Evolutionary conservation across 1,140 invertebrate genomes (phyloP).

Genomic region (Sinella curviseta): DNA sequence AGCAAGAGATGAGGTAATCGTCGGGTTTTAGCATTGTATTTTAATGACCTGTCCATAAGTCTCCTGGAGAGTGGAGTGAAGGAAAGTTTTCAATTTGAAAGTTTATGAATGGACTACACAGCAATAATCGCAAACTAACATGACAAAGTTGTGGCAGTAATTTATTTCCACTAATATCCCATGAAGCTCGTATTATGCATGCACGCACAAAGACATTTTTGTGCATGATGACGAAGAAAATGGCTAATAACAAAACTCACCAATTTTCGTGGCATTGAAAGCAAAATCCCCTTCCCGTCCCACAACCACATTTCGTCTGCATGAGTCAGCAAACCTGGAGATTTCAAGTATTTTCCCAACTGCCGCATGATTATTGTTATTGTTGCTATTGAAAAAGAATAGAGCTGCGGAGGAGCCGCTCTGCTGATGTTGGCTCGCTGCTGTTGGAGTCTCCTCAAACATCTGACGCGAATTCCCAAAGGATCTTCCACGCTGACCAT

Average conservation of each 20-base stretch:
- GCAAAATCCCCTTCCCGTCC: conserved; percentile 11
- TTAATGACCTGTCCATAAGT: too few relatives aligned
- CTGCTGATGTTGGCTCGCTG: background rate
- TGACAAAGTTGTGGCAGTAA: too few relatives aligned
- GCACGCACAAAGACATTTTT: background rate
- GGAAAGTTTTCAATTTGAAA: too few relatives aligned
- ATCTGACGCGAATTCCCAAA: background rate
- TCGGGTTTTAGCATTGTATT: too few relatives aligned
- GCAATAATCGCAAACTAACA: too few relatives aligned
- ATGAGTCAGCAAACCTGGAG: conserved; percentile 24
- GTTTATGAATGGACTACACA: too few relatives aligned
- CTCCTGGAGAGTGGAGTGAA: too few relatives aligned
- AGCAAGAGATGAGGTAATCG: too few relatives aligned
- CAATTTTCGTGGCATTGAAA: conserved; percentile 25
- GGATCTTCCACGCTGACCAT: background rate
- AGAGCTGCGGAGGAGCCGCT: background rate
- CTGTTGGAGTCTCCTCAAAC: conserved; percentile 1
- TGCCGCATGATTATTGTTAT: conserved; percentile 24
- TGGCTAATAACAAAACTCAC: background rate
- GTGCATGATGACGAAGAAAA: background rate
- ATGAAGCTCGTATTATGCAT: too few relatives aligned
- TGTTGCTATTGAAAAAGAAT: conserved; percentile 14
- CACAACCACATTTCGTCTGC: conserved; percentile 18
- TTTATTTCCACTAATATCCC: too few relatives aligned
- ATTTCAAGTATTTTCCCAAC: conserved; percentile 24